Evolutionary conservation across 2,888 invertebrate genomes (phyloP), one percentile per base, ranked within the genome.

Genomic region (Ellobium chinense): DNA sequence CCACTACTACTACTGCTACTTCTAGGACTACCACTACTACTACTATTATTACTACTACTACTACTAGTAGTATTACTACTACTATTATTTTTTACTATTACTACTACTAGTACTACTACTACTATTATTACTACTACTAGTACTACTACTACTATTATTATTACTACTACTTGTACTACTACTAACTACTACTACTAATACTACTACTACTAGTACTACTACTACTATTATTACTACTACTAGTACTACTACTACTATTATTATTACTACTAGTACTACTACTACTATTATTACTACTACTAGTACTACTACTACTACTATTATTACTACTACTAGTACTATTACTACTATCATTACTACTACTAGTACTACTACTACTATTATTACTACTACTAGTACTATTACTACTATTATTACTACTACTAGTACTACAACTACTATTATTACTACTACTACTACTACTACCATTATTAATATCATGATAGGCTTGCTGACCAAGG

Each of bases 401-500:
- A 54, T 80, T 66, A 56, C 80, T 65, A 73, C 81, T 80, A 36
- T 82, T 76, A 36, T 83, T 74, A 75, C 80, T 69, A 77, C 76
- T 78, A 82, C 78, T 58, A 60, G 70, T 74, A 74, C 80, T 72
- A 56, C 77, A 69, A n/a, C n/a, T n/a, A n/a, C n/a, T n/a, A n/a
- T n/a, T n/a, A n/a, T n/a, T n/a, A n/a, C n/a, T n/a, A n/a, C 83
- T 69, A 77, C 80, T 70, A 72, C 80, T 77, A 65, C 81, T 80
- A 37, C 84, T n/a, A n/a, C n/a, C n/a, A n/a, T n/a, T n/a, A n/a
- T n/a, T n/a, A n/a, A n/a, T n/a, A n/a, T n/a, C n/a, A n/a, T n/a
- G n/a, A n/a, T n/a, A n/a, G n/a, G n/a, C n/a, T n/a, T n/a, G n/a
- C n/a, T n/a, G n/a, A n/a, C n/a, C n/a, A n/a, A n/a, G n/a, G n/a